Base-by-base conservation (phyloP, 2,888 invertebrate species). In the Prenolepis imparis region DNA sequence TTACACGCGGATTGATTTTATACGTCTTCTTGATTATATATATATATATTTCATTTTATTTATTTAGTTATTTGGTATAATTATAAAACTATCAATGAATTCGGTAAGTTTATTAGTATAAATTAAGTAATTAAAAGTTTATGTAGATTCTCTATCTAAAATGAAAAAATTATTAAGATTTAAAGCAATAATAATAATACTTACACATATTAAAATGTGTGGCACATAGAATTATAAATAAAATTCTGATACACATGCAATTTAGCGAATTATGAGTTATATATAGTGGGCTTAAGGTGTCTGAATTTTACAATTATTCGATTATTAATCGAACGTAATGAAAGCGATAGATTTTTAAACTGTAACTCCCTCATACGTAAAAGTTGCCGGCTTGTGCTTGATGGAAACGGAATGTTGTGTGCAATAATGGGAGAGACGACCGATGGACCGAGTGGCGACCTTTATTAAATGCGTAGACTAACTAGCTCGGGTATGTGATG, bases 391-490 rank as follows among this genome's bases (percentile, higher is more conserved):
- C 24, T 41, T 12, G 24, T 61, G 66, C 77, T 59, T 83, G 66
- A 55, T 70, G 52, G 36, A 48, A 44, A 44, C 36, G 72, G 77
- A 63, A 75, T 55, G 66, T 55, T 36, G 57, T 55, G 63, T 52
- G 44, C 41, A 70, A 61, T 82, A 78, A 87, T 84, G 78, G 8
- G 64, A 84, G 80, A 88, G 80, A 77, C 67, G 64, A 32, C 68
- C 83, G 61, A 64, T 61, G 64, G 15, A 59, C 44, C 68, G 73
- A 39, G 61, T 66, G 55, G 64, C 63, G 67, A 82, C 72, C 67
- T 80, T 88, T 88, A 94, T 94, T 94, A 93, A 94, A 94, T 93
- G 90, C 94, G 92, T 91, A 89, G 90, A 92, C 92, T 94, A 94
- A 94, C 91, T 92, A 91, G 91, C 93, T 90, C 84, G 86, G 90